These are phyloP conservation scores for Rhagoletis zephyria DNA, from an alignment of 1,140 invertebrate genomes.

Conservation along the genomic window DNA sequence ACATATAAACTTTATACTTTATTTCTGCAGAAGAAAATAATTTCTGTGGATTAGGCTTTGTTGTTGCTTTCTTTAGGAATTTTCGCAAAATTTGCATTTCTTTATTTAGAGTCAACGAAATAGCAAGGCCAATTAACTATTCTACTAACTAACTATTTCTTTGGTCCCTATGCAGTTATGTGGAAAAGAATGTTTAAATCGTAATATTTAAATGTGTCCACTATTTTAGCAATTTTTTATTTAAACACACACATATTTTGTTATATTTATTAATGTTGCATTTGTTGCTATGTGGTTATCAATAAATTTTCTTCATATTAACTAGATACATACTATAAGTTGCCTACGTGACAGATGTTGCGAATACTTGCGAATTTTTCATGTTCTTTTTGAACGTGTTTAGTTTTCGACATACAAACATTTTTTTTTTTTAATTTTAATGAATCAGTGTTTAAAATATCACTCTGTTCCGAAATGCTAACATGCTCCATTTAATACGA, in stretches of 20 bases:
- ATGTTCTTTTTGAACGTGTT: too few species aligned
- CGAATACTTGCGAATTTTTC: constrained; percentile 3
- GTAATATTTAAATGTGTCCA: not conserved
- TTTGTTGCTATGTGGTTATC: not conserved
- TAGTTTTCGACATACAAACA: too few species aligned
- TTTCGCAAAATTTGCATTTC: not conserved
- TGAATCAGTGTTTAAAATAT: too few species aligned
- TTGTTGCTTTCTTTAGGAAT: not conserved
- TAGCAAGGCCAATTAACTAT: constrained; percentile 17
- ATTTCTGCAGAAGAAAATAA: not conserved
- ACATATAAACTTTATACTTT: too few species aligned
- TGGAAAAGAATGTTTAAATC: not conserved
- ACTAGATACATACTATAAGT: not conserved
- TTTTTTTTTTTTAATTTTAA: too few species aligned
- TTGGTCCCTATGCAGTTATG: not conserved
- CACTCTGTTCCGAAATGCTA: too few species aligned
- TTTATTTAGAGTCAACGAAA: not conserved
- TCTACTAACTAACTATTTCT: too few species aligned
- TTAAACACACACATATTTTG: not conserved
- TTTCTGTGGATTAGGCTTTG: not conserved
- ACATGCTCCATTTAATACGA: too few species aligned
- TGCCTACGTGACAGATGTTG: not conserved
- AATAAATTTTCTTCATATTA: not conserved
- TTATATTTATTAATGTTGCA: not conserved
- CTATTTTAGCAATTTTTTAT: not conserved